These are phyloP conservation scores for Diplazon laetatorius DNA, from an alignment of 2,888 invertebrate species.

Conservation along the genomic window DNA sequence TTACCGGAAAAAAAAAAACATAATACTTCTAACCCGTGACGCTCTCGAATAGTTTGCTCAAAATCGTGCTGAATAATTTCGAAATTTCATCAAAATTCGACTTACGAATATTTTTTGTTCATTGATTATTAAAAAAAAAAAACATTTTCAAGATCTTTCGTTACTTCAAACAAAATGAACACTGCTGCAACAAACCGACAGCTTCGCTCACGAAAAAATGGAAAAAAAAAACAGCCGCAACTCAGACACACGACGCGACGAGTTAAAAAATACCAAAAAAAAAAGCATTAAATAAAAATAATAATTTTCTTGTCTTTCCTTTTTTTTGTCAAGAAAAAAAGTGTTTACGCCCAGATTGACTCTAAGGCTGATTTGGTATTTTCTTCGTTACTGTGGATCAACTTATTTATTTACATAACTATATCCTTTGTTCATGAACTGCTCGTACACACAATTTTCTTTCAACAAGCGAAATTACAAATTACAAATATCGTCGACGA, in stretches of 20 bases:
- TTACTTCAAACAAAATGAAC: not conserved
- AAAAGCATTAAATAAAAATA: slow-evolving; percentile 23
- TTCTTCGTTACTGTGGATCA: slow-evolving; percentile 68
- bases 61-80: slow-evolving; percentile 32
- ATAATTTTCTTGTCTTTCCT: too few species aligned
- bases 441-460: slow-evolving; percentile 67
- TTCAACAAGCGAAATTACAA: slow-evolving; percentile 68
- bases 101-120: slow-evolving; percentile 51
- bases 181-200: not conserved
- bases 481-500: slow-evolving; percentile 67
- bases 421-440: slow-evolving; percentile 69
- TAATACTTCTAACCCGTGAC: slow-evolving; percentile 12
- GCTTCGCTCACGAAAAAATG: slow-evolving; percentile 3
- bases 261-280: slow-evolving; percentile 31
- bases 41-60: slow-evolving; percentile 20
- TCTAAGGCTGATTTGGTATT: slow-evolving; percentile 75
- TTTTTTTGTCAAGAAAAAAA: slow-evolving; percentile 31
- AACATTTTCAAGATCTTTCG: too few species aligned
- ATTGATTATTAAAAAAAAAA: slow-evolving; percentile 45
- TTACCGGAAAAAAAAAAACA: slow-evolving; percentile 29
- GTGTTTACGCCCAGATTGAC: slow-evolving; percentile 66
- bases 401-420: slow-evolving; percentile 76
- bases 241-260: slow-evolving; percentile 26
- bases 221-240: slow-evolving; percentile 28
- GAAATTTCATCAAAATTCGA: slow-evolving; percentile 7